Base-by-base conservation (phyloP, 2,113 vertebrate genomes). In the Lagopus leucura region DNA sequence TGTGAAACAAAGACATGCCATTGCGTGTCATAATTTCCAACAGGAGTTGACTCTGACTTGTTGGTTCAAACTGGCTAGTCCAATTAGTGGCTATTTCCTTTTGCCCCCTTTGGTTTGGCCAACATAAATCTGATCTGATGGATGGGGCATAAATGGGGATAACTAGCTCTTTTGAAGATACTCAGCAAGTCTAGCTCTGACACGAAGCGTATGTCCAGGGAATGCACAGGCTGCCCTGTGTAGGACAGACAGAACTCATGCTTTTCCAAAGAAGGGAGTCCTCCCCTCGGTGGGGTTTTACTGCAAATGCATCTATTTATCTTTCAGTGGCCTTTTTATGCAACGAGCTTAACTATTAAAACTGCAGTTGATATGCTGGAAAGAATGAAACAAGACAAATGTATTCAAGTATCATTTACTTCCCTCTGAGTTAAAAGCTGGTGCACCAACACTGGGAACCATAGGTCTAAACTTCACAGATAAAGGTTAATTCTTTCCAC, bases 21-120 rank as follows among this genome's bases (percentile, higher is more conserved):
- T 75, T 61, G 30, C 13, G 8, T 25, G 38, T 70, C 8, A n/a
- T 25, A 60, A 85, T 88, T 82, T 74, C 66, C 13, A 14, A 87
- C 81, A 93, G 92, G 82, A 89, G 91, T 84, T 87, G 91, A 82
- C 74, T 75, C 77, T 94, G 86, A 84, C 91, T 96, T 79, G 77
- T 66, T 93, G 54, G n/a, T 79, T 95, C 83, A 78, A 57, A 94
- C 74, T 69, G 74, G 94, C 77, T 65, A 85, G 57, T 79, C 92
- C 92, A 96, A 93, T 95, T 93, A 96, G 94, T 58, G 84, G 84
- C 89, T 92, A n/a, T 73, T 93, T 90, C 82, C 86, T 61, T 60
- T 73, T 94, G 86, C 82, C 93, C 70, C 65, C 58, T 40, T 52
- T 65, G 55, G 74, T 81, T 48, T 92, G 91, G 89, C 91, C 86